These are phyloP conservation scores for Parnassius smintheus DNA, from an alignment of 2,888 invertebrate genomes.

Conservation along the genomic window DNA sequence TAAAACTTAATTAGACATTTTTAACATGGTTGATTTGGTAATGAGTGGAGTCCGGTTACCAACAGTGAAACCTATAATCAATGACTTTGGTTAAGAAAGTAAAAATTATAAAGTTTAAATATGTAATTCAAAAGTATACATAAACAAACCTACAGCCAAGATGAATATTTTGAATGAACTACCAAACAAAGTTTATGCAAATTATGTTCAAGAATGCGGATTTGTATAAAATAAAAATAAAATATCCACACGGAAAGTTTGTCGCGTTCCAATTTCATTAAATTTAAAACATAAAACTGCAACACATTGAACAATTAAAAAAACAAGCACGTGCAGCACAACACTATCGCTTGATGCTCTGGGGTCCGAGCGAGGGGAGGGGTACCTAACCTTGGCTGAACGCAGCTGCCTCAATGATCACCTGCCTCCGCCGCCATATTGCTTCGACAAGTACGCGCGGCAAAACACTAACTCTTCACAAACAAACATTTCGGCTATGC, in stretches of 20 bases:
- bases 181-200: no score
- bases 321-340: constrained; percentile 41
- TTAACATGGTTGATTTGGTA: no score
- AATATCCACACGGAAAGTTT: background rate
- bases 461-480: constrained; percentile 40
- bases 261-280: constrained; percentile 13
- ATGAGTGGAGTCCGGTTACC: no score
- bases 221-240: constrained; percentile 9
- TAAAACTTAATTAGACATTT: no score
- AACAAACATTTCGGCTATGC: constrained; percentile 31
- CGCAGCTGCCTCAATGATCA: constrained; percentile 70
- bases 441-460: constrained; percentile 58
- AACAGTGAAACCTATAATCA: no score
- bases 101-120: no score
- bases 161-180: no score
- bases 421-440: constrained; percentile 69
- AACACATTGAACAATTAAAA: constrained; percentile 29
- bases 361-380: constrained; percentile 54
- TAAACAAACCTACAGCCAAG: no score
- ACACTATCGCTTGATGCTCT: constrained; percentile 59
- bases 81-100: no score
- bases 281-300: constrained; percentile 17
- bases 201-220: no score
- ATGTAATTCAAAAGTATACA: no score
- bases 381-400: constrained; percentile 66